A percentile compares a stretch with the other conserved stretches of the same genome.
These are phyloP conservation scores for Microplitis demolitor DNA, from an alignment of 1,140 invertebrate genomes.

Conservation along the genomic window DNA sequence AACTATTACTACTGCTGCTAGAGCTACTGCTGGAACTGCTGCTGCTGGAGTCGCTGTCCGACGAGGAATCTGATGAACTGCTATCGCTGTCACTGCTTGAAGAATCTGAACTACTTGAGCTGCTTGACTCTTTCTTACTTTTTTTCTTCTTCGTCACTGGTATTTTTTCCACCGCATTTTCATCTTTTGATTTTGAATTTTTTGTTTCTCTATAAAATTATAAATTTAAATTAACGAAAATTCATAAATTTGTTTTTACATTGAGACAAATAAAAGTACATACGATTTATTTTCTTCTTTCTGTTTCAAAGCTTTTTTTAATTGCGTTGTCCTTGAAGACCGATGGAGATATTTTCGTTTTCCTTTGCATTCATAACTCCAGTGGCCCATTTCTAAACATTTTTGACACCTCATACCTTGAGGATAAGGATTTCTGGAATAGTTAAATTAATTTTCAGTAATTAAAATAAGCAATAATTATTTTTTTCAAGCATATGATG, in stretches of 20 bases:
- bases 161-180: constrained; percentile 6
- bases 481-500: background rate
- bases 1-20: constrained; percentile 37
- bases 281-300: constrained; percentile 54
- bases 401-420: constrained; percentile 85
- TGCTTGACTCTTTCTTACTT: constrained; percentile 11
- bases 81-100: constrained; percentile 33
- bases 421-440: constrained; percentile 62
- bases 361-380: constrained; percentile 91
- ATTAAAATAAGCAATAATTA: background rate
- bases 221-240: background rate
- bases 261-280: background rate
- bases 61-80: constrained; percentile 35
- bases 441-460: constrained; percentile 18
- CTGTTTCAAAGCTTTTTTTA: constrained; percentile 75
- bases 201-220: constrained; percentile 12
- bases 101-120: constrained; percentile 27
- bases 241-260: too few relatives aligned
- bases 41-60: constrained; percentile 31
- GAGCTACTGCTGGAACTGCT: constrained; percentile 39
- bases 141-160: constrained; percentile 33
- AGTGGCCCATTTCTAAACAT: constrained; percentile 88
- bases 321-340: constrained; percentile 76
- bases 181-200: constrained; percentile 5
- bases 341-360: constrained; percentile 86